Evolutionary conservation across 2,888 invertebrate species (phyloP).

Genomic region (Patella caerulea): DNA sequence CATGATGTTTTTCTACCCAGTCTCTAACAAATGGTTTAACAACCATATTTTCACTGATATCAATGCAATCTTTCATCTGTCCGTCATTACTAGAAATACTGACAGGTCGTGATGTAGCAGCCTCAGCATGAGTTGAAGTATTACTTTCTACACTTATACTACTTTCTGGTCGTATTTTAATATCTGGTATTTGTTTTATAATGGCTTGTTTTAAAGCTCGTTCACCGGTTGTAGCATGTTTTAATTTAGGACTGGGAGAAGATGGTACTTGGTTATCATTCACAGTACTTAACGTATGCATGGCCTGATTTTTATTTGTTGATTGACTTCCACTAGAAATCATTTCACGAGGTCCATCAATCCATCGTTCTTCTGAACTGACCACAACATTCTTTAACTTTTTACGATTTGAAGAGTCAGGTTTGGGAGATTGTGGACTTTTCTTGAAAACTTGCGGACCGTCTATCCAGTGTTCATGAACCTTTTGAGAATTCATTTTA

Average conservation of each 20-base stretch:
- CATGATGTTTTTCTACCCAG: slow-evolving; percentile 49
- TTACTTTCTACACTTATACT: slow-evolving; percentile 54
- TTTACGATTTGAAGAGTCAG: neutral
- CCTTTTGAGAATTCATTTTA: slow-evolving; percentile 24
- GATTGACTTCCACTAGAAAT: slow-evolving; percentile 35
- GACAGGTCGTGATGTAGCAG: slow-evolving; percentile 53
- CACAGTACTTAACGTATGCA: slow-evolving; percentile 36
- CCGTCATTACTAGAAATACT: slow-evolving; percentile 33
- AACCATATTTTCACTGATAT: slow-evolving; percentile 35
- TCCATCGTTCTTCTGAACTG: slow-evolving; percentile 76
- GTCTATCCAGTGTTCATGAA: slow-evolving; percentile 92
- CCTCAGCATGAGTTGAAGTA: slow-evolving; percentile 50
- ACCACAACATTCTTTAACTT: slow-evolving; percentile 30
- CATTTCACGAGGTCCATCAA: slow-evolving; percentile 69
- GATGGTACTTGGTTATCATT: slow-evolving; percentile 22
- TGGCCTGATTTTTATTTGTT: slow-evolving; percentile 25
- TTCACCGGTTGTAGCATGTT: slow-evolving; percentile 23
- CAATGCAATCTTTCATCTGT: slow-evolving; percentile 37
- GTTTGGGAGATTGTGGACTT: neutral
- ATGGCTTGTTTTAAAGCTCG: slow-evolving; percentile 38
- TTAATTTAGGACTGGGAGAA: slow-evolving; percentile 25
- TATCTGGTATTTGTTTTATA: slow-evolving; percentile 42
- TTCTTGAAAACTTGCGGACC: slow-evolving; percentile 77
- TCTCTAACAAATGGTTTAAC: slow-evolving; percentile 65
- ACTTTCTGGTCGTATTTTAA: slow-evolving; percentile 57